phyloP scores from a whole-genome alignment of 2,888 invertebrate genomes.

The Sympetrum striolatum region DNA sequence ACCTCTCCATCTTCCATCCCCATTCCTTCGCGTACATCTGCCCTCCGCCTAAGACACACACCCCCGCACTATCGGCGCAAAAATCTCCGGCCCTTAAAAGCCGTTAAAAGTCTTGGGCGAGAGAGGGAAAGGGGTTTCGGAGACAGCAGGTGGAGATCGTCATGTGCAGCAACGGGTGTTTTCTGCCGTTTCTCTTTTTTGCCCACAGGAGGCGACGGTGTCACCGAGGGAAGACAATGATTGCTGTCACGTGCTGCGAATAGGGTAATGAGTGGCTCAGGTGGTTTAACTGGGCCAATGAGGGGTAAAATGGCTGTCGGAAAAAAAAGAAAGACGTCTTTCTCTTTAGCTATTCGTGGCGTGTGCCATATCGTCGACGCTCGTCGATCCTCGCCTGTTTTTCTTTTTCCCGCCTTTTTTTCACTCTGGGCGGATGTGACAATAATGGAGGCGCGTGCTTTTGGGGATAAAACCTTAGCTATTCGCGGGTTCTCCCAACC shows the following conservation, averaged over 20 bases:
- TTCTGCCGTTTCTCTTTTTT: background rate
- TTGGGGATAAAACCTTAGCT: background rate
- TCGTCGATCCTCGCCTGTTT: background rate
- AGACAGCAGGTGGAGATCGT: too few species aligned
- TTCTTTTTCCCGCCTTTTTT: background rate
- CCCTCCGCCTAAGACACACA: background rate
- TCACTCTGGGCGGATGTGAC: background rate
- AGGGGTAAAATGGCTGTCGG: background rate
- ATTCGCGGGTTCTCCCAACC: background rate
- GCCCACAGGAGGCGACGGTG: too few species aligned
- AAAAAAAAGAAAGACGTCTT: background rate
- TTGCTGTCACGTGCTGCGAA: conserved; percentile 14
- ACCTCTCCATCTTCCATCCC: background rate
- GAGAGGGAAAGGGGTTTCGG: background rate
- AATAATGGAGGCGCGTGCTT: background rate
- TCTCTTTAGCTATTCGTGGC: background rate
- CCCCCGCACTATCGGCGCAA: background rate
- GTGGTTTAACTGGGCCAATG: background rate
- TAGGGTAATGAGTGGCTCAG: conserved; percentile 33
- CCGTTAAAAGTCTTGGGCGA: background rate
- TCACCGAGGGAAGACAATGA: background rate
- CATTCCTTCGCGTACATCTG: conserved; percentile 8
- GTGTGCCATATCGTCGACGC: background rate
- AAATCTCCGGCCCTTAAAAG: background rate
- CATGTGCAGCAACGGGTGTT: background rate